Evolutionary conservation across 2,113 vertebrate species (phyloP), one percentile per base, ranked within the genome.

Genomic region (Fregata magnificens): DNA sequence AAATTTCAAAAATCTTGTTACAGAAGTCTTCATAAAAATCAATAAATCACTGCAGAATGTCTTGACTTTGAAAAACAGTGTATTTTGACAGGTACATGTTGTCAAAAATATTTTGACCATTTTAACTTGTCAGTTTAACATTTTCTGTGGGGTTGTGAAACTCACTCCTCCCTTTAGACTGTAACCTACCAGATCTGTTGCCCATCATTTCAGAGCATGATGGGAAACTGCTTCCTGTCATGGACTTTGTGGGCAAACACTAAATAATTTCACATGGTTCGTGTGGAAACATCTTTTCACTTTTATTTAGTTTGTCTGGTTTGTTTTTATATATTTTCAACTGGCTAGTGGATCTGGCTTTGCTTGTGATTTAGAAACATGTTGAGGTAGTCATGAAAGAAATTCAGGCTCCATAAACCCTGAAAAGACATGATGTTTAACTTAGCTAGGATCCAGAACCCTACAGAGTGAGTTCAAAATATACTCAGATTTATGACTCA

Each of bases 1-100:
- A 70, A 45, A 36, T 17, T 59, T 84, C 67, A 88, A 76, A 94
- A 94, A 72, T 71, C 56, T 83, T 0, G 0, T 86, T 63, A 79
- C 11, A 74, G 36, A 93, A 90, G 92, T 91, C 28, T 91, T 86
- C 40, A 63, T 82, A 86, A 84, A 93, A 95, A 94, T 95, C 88
- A 94, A 82, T 87, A 94, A 62, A 82, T 45, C 72, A 45, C 31
- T 42, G 34, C 16, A 74, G 70, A 95, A 86, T 17, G 7, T 72
- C 44, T 82, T 52, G 28, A 56, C 36, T 88, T 91, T 49, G 40
- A 86, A 78, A 91, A 92, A 15, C 2, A n/a, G 5, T 18, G 10
- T 32, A 44, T 90, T 95, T 90, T 86, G 58, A 55, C 55, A 90
- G 55, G 90, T 92, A 55, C 19, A 70, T 50, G 16, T 38, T 81